phyloP scores from a whole-genome alignment of 2,113 vertebrate species.

The Silurus meridionalis region DNA sequence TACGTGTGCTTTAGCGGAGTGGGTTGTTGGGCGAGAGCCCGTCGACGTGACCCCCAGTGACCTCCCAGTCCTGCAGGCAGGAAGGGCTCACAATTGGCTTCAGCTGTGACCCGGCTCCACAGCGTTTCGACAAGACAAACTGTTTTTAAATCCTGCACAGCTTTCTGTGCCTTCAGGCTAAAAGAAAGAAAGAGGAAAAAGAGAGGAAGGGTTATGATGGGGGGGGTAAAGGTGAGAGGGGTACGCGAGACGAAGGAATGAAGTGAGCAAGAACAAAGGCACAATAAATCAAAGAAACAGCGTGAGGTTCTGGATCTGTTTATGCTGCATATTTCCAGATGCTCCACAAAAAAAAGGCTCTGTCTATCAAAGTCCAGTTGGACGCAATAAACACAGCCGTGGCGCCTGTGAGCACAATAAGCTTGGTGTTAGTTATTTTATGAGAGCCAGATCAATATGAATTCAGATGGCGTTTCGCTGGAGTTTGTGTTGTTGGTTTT shows the following conservation, averaged over 20 bases:
- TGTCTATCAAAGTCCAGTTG: conserved; percentile 27
- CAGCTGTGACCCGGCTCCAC: conserved; percentile 72
- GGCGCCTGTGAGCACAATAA: conserved; percentile 10
- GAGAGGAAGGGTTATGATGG: background rate
- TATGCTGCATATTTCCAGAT: conserved; percentile 18
- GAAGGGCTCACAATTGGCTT: conserved; percentile 75
- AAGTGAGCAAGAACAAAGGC: conserved; percentile 30
- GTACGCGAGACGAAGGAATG: conserved; percentile 25
- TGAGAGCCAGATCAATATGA: conserved; percentile 18
- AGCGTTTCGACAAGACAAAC: conserved; percentile 75
- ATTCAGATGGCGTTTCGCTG: background rate
- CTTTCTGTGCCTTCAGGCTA: conserved; percentile 64
- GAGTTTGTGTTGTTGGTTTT: conserved; percentile 50
- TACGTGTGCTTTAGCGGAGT: conserved; percentile 54
- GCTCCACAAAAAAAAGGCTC: background rate
- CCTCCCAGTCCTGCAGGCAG: conserved; percentile 72
- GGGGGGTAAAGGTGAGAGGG: conserved; percentile 34
- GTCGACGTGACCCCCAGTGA: conserved; percentile 68
- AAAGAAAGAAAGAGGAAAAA: background rate
- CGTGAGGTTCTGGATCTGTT: conserved; percentile 30
- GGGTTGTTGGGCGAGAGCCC: conserved; percentile 64
- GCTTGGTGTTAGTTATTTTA: conserved; percentile 4
- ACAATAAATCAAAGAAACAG: conserved; percentile 31
- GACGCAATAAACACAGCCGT: conserved; percentile 21
- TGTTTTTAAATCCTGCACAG: conserved; percentile 75